Evolutionary conservation across 2,113 vertebrate species (phyloP).

Genomic region (Neofelis nebulosa): DNA sequence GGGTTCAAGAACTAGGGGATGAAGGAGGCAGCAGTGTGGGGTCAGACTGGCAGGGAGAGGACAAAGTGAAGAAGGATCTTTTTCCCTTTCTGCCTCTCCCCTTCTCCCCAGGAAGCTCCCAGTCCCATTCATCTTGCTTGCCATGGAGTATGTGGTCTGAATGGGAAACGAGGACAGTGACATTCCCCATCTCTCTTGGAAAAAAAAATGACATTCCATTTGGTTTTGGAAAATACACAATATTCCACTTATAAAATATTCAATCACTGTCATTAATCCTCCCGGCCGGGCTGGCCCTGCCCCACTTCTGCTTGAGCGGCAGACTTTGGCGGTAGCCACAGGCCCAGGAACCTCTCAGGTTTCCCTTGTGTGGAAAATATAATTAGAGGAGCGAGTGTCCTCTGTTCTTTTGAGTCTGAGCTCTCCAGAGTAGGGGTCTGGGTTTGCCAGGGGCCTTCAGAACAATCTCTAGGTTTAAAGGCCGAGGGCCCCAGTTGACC

Average conservation of each 20-base stretch:
- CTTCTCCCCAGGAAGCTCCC: not conserved
- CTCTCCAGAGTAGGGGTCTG: not conserved
- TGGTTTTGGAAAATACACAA: slow-evolving; percentile 89
- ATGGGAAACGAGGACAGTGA: slow-evolving; percentile 81
- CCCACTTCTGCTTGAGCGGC: slow-evolving; percentile 81
- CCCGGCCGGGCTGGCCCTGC: slow-evolving; percentile 78
- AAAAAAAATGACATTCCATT: slow-evolving; percentile 88
- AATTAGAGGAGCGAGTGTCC: slow-evolving; percentile 74
- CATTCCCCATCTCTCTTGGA: slow-evolving; percentile 80
- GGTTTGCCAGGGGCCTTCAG: not conserved
- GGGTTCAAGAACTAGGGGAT: not conserved
- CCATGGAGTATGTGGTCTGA: slow-evolving; percentile 78
- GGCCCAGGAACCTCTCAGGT: slow-evolving; percentile 78
- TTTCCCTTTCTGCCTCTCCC: not conserved
- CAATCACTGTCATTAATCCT: slow-evolving; percentile 89
- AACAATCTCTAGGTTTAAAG: not conserved
- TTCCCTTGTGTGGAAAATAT: slow-evolving; percentile 74
- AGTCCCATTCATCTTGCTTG: slow-evolving; percentile 69
- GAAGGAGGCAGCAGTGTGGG: not conserved
- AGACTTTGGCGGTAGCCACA: slow-evolving; percentile 74
- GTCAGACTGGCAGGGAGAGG: slow-evolving; percentile 62
- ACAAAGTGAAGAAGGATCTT: slow-evolving; percentile 57
- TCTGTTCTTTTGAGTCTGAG: not conserved
- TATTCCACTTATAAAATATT: slow-evolving; percentile 91
- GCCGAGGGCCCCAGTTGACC: not conserved